Percentiles rank a stretch among this genome's conserved stretches.
Conservation (phyloP, 2,113 vertebrate genomes). For the Meleagris gallopavo region DNA sequence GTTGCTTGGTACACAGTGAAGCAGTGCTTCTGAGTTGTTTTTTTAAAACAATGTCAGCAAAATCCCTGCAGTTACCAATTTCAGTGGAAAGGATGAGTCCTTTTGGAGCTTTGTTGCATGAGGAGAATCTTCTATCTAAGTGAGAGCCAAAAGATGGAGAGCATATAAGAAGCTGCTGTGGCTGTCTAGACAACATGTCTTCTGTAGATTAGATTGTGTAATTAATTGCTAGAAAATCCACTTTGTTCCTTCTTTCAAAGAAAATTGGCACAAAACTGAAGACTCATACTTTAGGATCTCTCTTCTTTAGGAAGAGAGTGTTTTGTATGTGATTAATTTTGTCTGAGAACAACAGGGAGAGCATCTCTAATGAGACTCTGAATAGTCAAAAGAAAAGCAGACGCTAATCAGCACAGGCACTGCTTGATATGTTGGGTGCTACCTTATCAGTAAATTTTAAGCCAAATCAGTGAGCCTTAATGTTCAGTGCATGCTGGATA, state of each 20-base stretch:
- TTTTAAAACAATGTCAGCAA: background rate
- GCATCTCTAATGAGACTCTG: background rate
- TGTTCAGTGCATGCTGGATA: background rate
- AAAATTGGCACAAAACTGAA: background rate
- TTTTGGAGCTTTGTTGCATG: background rate
- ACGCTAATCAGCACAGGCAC: background rate
- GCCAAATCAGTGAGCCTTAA: background rate
- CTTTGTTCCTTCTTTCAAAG: background rate
- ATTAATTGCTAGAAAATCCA: background rate
- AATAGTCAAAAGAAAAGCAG: background rate
- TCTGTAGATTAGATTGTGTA: background rate
- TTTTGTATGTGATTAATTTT: slow-evolving; percentile 5
- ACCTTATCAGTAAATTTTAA: background rate
- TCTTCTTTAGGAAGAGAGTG: background rate
- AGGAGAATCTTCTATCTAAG: background rate
- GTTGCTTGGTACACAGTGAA: background rate
- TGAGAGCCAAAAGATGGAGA: background rate
- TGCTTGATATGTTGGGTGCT: background rate
- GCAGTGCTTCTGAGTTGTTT: background rate
- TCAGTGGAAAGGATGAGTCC: background rate
- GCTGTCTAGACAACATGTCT: background rate
- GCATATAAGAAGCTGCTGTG: background rate
- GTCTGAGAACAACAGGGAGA: background rate
- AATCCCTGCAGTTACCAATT: background rate
- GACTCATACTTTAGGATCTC: background rate